Conservation (phyloP, 2,888 invertebrate species). For the Caenorhabditis wallacei region DNA sequence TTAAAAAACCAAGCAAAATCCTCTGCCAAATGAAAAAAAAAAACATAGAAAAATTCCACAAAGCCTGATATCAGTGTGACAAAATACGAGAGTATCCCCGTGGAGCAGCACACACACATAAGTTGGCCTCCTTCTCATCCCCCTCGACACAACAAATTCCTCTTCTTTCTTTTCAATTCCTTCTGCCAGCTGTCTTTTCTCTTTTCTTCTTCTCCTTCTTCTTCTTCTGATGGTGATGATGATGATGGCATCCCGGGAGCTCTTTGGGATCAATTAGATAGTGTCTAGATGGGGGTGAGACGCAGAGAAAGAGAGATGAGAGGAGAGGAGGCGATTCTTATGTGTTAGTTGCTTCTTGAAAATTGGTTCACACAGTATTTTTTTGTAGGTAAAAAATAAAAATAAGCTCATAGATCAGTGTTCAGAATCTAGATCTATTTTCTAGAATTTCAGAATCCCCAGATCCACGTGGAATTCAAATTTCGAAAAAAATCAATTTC, state of each 20-base stretch:
- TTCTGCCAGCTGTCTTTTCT: constrained; percentile 47
- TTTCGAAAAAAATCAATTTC: no score
- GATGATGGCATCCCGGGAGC: constrained; percentile 17
- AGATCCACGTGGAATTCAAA: no score
- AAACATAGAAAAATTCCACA: constrained; percentile 9
- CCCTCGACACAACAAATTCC: constrained; percentile 20
- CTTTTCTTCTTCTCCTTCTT: constrained; percentile 27
- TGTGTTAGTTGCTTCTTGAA: background rate
- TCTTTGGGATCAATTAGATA: constrained; percentile 5
- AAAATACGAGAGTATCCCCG: constrained; percentile 10
- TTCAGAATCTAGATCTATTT: no score
- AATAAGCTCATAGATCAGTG: no score
- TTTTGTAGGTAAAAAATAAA: no score
- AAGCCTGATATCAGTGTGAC: constrained; percentile 41
- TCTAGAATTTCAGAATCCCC: no score
- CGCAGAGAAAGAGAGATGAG: background rate
- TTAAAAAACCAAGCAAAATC: background rate
- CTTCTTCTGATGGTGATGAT: no score
- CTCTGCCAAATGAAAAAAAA: background rate
- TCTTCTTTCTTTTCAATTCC: constrained; percentile 4
- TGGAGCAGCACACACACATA: constrained; percentile 9
- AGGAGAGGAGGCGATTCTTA: background rate
- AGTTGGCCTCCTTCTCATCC: constrained; percentile 24
- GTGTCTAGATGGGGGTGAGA: background rate
- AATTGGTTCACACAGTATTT: background rate